Evolutionary conservation across 92 coral and sea anemone genomes (phyloP), one percentile per base, ranked within the genome.

Genomic region (Epizoanthus fatuus): DNA sequence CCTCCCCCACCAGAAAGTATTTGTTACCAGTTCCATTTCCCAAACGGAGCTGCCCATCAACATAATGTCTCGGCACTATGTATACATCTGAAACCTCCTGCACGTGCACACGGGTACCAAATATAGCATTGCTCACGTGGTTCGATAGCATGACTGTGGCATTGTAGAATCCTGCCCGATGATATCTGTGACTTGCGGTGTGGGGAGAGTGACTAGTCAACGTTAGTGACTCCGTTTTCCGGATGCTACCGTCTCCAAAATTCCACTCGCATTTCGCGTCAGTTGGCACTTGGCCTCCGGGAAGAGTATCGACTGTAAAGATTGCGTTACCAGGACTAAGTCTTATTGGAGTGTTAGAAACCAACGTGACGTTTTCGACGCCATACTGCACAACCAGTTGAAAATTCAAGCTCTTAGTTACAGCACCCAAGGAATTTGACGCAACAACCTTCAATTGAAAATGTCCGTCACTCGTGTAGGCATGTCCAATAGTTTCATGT

Each of bases 71-170:
- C 5, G 88, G 75, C 11, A 59, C 47, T 17, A 96, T 82, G 32
- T 65, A 37, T 9, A 88, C 92, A 13, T 70, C 71, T 11, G 54
- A 40, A 9, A 91, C 29, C 62, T 87, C 74, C 79, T 87, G 90
- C 7, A 96, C 94, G 64, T 92, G 84, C 4, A 89, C 85, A 3
- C 40, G 52, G 4, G 70, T 90, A 55, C 83, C 55, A 35, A 95
- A 22, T 56, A 91, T 81, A 3, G 35, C 57, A 71, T 76, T 83
- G 68, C 99, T 96, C 13, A 96, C 97, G 72, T 94, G 90, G 85
- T 96, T 96, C 38, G 95, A 91, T 62, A 96, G 85, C 74, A 93
- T 94, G 15, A 93, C 98, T 15, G 90, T 75, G 39, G 82, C 83
- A 16, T 79, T 59, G 80, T 86, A 96, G 38, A 90, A 60, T 11